Percentiles rank a stretch among this genome's conserved stretches.
Conservation (phyloP, 2,113 vertebrate genomes). For the Jaculus jaculus region DNA sequence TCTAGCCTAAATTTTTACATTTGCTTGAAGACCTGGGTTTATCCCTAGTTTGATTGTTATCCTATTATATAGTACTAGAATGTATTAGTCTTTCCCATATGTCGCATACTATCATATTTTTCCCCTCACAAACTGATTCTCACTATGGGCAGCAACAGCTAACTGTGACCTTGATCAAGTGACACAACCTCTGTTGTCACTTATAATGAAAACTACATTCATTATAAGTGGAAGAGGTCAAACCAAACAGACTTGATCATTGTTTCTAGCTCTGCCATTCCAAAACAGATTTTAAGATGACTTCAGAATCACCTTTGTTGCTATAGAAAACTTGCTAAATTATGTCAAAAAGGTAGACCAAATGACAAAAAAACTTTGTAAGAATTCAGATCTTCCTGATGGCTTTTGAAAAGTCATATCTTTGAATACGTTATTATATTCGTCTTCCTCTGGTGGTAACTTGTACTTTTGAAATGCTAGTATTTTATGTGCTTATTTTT, state of each 20-base stretch:
- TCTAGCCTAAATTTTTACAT: neutral
- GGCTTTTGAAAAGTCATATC: neutral
- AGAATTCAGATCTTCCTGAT: neutral
- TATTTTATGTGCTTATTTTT: too few species aligned
- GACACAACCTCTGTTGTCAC: slow-evolving; percentile 7
- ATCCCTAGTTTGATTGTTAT: neutral
- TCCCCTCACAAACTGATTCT: neutral
- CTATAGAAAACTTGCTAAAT: slow-evolving; percentile 23
- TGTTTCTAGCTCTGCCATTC: neutral
- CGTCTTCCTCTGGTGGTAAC: neutral
- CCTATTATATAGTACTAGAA: neutral
- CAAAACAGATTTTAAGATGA: slow-evolving; percentile 23
- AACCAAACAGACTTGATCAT: neutral
- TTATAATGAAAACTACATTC: slow-evolving; percentile 37
- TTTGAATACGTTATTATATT: slow-evolving; percentile 30
- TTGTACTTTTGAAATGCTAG: neutral
- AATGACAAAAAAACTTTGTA: slow-evolving; percentile 7
- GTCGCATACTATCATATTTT: slow-evolving; percentile 22
- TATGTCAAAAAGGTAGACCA: slow-evolving; percentile 8
- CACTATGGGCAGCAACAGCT: slow-evolving; percentile 16
- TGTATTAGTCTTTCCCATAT: slow-evolving; percentile 28
- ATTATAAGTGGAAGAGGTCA: slow-evolving; percentile 5
- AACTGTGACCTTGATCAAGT: slow-evolving; percentile 2
- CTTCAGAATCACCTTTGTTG: neutral
- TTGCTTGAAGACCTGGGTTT: slow-evolving; percentile 41